phyloP scores from a whole-genome alignment of 2,888 invertebrate genomes.

The Paralinhomoeus sp. region DNA sequence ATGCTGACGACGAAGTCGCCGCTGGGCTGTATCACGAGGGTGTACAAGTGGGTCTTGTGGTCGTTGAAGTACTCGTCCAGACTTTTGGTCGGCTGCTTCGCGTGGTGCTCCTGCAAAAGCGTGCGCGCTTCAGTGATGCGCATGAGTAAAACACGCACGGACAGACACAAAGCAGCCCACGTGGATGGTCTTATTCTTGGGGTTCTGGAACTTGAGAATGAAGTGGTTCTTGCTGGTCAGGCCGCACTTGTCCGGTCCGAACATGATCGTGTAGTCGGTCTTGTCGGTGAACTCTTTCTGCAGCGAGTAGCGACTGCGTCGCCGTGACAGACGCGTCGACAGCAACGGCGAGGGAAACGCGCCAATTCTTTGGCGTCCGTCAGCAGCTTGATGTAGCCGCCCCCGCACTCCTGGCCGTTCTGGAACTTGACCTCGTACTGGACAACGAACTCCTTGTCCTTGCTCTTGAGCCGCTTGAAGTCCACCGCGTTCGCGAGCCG shows the following conservation, averaged over 20 bases:
- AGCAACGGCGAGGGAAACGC: no score
- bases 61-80: slow-evolving; percentile 47
- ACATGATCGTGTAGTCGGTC: slow-evolving; percentile 95
- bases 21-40: slow-evolving; percentile 51
- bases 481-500: no score
- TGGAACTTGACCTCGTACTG: slow-evolving; percentile 46
- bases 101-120: slow-evolving; percentile 57
- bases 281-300: slow-evolving; percentile 65
- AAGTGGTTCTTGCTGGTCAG: slow-evolving; percentile 68
- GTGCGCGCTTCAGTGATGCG: no score
- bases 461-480: no score
- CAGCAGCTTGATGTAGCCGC: slow-evolving; percentile 81
- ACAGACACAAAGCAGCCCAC: slow-evolving; percentile 13
- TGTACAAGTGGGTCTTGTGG: slow-evolving; percentile 68
- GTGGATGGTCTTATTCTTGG: slow-evolving; percentile 58
- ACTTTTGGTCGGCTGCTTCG: slow-evolving; percentile 52
- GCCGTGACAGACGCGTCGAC: no score
- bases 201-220: slow-evolving; percentile 85
- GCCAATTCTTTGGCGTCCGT: no score
- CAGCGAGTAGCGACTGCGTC: no score
- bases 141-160: background rate
- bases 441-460: no score
- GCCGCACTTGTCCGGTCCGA: slow-evolving; percentile 97
- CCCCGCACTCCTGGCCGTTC: slow-evolving; percentile 94
- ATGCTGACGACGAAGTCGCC: slow-evolving; percentile 55